Base-by-base conservation (phyloP, 2,797 vertebrate genomes). In the Argentina silus region DNA sequence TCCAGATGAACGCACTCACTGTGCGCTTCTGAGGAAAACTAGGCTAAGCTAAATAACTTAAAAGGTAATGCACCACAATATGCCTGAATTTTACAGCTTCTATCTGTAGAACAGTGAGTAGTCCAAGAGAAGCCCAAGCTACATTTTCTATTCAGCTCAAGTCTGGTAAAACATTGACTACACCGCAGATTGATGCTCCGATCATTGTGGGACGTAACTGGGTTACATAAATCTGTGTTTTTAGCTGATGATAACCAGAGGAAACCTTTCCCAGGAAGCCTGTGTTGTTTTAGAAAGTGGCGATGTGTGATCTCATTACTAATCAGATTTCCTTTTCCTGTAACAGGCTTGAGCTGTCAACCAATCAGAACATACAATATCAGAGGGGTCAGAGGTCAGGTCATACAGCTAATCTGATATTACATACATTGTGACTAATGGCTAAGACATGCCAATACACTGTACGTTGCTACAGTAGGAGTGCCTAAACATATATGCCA, bases 181-280 rank as follows among this genome's bases (percentile, higher is more conserved):
- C 11, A 59, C 14, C 27, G 6, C 6, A 71, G 15, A 64, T 17
- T 53, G 23, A 70, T 70, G 72, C 76, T 43, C 51, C 17, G 14
- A 63, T n/a, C 19, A n/a, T 51, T 7, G 48, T 53, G 15, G 10
- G 48, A 48, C 15, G 7, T 9, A 70, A 48, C 45, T 47, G 12
- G 73, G 53, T 67, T 63, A 63, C 21, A 14, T 65, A 6, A 57
- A 19, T 42, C 23, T 51, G 19, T 61, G 56, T 43, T 48, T 27
- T 60, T 67, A n/a, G n/a, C n/a, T 21, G 7, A 21, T 9, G 48
- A 67, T 44, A 53, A 47, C 11, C 43, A 7, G 23, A 84, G 85
- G 80, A 85, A 89, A 73, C 70, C 76, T 3, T 79, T 78, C 80
- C 85, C 87, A 77, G 86, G 84, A 90, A 88, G 15, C 61, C 45